These are phyloP conservation scores for Coracias cyanogaster DNA, from an alignment of 2,797 vertebrate species.

Conservation along the genomic window DNA sequence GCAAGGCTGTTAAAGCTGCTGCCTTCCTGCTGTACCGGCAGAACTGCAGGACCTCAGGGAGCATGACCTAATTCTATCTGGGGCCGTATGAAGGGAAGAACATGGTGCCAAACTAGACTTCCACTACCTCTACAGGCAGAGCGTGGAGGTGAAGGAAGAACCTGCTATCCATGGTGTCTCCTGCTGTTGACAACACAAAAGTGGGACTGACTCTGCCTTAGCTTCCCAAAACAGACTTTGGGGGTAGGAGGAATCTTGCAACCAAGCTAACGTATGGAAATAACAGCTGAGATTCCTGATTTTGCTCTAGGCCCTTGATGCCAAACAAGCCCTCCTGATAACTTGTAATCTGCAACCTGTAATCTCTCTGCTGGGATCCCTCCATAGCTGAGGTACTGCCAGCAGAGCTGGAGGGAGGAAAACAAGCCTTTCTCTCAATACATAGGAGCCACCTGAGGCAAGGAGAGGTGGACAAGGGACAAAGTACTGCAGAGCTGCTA, in stretches of 20 bases:
- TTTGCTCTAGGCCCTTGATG: background rate
- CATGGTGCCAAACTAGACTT: background rate
- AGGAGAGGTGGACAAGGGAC: background rate
- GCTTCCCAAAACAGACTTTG: background rate
- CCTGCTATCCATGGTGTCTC: background rate
- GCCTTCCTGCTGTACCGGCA: background rate
- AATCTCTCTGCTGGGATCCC: background rate
- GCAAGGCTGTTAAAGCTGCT: background rate
- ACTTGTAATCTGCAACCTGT: background rate
- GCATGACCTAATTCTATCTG: constrained; percentile 2
- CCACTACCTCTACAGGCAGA: background rate
- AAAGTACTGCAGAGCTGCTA: background rate
- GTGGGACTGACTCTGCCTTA: background rate
- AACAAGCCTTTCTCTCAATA: background rate
- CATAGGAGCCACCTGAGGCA: background rate
- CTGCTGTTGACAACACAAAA: background rate
- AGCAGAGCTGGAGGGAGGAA: background rate
- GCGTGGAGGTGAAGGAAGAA: background rate
- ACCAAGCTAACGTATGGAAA: background rate
- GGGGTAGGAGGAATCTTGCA: background rate
- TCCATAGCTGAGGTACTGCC: background rate
- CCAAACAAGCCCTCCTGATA: background rate
- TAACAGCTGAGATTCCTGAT: background rate
- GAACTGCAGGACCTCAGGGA: background rate
- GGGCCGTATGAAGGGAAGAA: background rate